These are phyloP conservation scores for Pseudococcus viburni DNA, from an alignment of 2,888 invertebrate species.

Conservation along the genomic window DNA sequence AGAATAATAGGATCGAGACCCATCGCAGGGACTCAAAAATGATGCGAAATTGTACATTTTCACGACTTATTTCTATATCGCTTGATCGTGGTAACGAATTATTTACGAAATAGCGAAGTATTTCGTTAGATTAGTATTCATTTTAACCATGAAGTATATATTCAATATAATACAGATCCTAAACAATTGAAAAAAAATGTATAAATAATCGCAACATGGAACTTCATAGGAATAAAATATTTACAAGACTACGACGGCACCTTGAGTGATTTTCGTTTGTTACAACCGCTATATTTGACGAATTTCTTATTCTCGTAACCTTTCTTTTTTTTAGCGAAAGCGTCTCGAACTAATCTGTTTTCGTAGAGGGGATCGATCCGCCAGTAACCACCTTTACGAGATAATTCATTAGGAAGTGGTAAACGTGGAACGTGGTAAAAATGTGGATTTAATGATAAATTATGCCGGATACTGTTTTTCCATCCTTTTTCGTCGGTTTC, in stretches of 20 bases:
- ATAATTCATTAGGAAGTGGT: slow-evolving; percentile 63
- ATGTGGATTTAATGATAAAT: slow-evolving; percentile 62
- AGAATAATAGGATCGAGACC: neutral
- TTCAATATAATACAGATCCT: slow-evolving; percentile 30
- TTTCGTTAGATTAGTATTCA: slow-evolving; percentile 2
- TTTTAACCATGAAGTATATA: neutral
- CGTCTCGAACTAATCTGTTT: slow-evolving; percentile 55
- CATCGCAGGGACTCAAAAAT: neutral
- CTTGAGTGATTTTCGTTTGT: slow-evolving; percentile 53
- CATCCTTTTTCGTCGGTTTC: slow-evolving; percentile 64
- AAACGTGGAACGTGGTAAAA: slow-evolving; percentile 64
- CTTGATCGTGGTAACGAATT: slow-evolving; percentile 50
- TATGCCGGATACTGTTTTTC: slow-evolving; percentile 63
- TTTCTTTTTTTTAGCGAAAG: slow-evolving; percentile 60
- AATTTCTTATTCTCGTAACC: slow-evolving; percentile 62
- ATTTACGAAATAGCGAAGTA: neutral
- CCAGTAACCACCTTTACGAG: slow-evolving; percentile 63
- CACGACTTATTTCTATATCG: slow-evolving; percentile 12
- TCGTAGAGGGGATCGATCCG: slow-evolving; percentile 60
- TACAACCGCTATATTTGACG: slow-evolving; percentile 58
- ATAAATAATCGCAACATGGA: neutral
- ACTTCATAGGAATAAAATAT: neutral
- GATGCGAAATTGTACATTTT: neutral
- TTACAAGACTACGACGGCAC: slow-evolving; percentile 11
- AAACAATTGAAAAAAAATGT: neutral